These are phyloP conservation scores for Zaprionus africanus DNA, from an alignment of 1,140 invertebrate species.

Conservation along the genomic window DNA sequence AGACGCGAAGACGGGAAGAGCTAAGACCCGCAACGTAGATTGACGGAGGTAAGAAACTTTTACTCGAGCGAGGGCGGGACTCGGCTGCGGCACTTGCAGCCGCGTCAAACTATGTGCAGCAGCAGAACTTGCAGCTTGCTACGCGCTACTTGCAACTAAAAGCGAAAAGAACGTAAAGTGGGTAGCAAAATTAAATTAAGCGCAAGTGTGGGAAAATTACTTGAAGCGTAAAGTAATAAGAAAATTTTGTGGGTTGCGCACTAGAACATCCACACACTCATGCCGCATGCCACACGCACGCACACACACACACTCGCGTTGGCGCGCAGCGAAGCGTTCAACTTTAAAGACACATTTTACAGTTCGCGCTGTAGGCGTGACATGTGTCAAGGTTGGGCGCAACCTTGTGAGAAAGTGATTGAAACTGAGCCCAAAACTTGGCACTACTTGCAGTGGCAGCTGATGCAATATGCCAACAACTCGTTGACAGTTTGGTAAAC, in stretches of 20 bases:
- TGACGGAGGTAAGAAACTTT: constrained; percentile 53
- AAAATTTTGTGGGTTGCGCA: constrained; percentile 63
- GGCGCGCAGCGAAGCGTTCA: constrained; percentile 53
- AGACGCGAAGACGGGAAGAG: not conserved
- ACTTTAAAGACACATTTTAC: constrained; percentile 51
- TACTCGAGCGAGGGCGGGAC: constrained; percentile 32
- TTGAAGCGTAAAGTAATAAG: constrained; percentile 77
- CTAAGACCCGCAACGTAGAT: not conserved
- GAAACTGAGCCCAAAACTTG: constrained; percentile 25
- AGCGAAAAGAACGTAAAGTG: constrained; percentile 54
- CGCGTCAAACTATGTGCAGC: constrained; percentile 24
- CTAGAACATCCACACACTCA: constrained; percentile 30
- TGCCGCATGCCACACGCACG: not conserved
- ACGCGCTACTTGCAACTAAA: constrained; percentile 51
- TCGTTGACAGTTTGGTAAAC: constrained; percentile 7
- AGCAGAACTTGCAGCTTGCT: constrained; percentile 25
- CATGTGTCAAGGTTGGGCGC: constrained; percentile 72
- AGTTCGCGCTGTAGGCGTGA: constrained; percentile 28
- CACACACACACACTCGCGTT: not conserved
- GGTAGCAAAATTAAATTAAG: constrained; percentile 74
- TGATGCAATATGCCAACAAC: constrained; percentile 16
- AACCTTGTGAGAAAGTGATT: constrained; percentile 57
- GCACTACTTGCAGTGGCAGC: constrained; percentile 10
- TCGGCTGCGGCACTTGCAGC: not conserved
- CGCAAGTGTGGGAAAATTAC: constrained; percentile 78